Conservation (phyloP, 2,797 vertebrate genomes). For the Molothrus ater region DNA sequence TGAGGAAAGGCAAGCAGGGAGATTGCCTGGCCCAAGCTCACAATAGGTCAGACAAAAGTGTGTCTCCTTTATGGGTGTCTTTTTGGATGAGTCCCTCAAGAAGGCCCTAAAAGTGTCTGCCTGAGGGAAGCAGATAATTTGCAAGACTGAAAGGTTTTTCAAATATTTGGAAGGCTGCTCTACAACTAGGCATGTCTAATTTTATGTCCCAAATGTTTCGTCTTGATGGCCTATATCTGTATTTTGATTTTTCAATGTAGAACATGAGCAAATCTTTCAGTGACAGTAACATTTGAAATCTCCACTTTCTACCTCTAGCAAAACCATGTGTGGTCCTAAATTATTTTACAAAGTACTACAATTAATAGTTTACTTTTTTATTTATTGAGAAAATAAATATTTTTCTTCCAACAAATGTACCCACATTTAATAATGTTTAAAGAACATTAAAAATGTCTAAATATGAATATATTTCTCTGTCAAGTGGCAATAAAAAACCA, state of each 20-base stretch:
- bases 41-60: neutral
- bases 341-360: neutral
- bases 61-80: neutral
- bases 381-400: neutral
- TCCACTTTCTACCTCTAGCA: neutral
- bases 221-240: neutral
- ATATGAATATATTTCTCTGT: neutral
- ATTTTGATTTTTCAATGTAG: neutral
- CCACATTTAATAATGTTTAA: neutral
- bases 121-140: neutral
- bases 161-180: neutral
- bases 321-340: neutral
- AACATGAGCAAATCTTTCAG: neutral
- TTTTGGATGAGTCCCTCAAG: neutral
- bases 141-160: neutral
- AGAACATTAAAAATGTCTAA: neutral
- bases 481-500: neutral
- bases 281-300: neutral
- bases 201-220: neutral
- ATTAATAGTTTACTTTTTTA: neutral
- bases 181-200: neutral
- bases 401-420: neutral
- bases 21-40: neutral
- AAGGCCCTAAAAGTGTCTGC: neutral
- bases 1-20: neutral